Percentiles rank a stretch among this genome's conserved stretches.
phyloP scores from a whole-genome alignment of 2,797 vertebrate genomes.

The Ctenopoma multispine region DNA sequence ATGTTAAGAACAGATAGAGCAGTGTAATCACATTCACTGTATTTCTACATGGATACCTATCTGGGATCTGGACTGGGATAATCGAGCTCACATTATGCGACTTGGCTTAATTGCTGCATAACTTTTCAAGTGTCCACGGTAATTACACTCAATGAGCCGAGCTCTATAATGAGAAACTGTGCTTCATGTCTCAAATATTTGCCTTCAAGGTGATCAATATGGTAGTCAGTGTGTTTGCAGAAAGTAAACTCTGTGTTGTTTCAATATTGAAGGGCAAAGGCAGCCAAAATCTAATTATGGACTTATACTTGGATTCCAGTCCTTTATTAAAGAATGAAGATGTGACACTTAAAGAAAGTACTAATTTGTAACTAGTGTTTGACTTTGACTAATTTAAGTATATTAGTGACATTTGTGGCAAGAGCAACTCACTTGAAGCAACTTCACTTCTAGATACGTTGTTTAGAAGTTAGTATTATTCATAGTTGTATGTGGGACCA shows the following conservation, averaged over 20 bases:
- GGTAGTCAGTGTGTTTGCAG: constrained; percentile 10
- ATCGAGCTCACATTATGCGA: constrained; percentile 52
- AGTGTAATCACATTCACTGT: constrained; percentile 55
- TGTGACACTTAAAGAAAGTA: constrained; percentile 22
- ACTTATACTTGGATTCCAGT: constrained; percentile 17
- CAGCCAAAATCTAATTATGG: constrained; percentile 49
- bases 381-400: too few relatives aligned
- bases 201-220: constrained; percentile 60
- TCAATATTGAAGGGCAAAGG: constrained; percentile 22
- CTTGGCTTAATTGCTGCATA: constrained; percentile 58
- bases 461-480: too few relatives aligned
- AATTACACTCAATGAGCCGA: constrained; percentile 48
- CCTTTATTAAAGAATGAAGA: constrained; percentile 36
- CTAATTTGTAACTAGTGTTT: too few relatives aligned
- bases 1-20: constrained; percentile 55
- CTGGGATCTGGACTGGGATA: constrained; percentile 37
- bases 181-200: constrained; percentile 56
- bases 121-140: constrained; percentile 52
- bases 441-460: too few relatives aligned
- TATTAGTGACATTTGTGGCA: too few relatives aligned
- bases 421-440: too few relatives aligned
- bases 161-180: constrained; percentile 55
- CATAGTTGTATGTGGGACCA: too few relatives aligned
- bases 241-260: constrained; percentile 42
- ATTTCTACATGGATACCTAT: constrained; percentile 49